These are phyloP conservation scores for Drosophila mimetica DNA, from an alignment of 2,888 invertebrate species.

Conservation along the genomic window DNA sequence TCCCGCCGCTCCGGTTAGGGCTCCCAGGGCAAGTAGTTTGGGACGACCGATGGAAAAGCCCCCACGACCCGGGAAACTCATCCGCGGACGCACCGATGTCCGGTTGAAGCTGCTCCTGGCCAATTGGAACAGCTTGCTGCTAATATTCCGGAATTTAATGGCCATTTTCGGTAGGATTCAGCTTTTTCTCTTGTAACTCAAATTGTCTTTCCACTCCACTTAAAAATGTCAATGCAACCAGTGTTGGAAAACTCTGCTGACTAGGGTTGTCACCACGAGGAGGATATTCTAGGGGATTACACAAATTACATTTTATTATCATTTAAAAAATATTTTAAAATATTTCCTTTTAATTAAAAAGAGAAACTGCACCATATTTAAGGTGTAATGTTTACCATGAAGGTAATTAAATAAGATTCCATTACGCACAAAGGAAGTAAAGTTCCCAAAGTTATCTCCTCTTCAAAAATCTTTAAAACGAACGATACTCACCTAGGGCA, in stretches of 20 bases:
- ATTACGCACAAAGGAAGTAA: too few relatives aligned
- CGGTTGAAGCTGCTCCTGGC: constrained; percentile 11
- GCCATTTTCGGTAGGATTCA: constrained; percentile 38
- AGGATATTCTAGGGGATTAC: neutral
- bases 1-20: constrained; percentile 92
- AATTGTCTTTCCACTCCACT: neutral
- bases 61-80: neutral
- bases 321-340: too few relatives aligned
- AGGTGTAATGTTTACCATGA: too few relatives aligned
- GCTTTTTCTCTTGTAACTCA: neutral
- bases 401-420: too few relatives aligned
- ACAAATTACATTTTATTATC: neutral
- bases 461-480: neutral
- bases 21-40: constrained; percentile 88
- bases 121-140: constrained; percentile 40
- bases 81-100: constrained; percentile 5
- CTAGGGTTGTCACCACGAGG: constrained; percentile 3
- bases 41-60: neutral
- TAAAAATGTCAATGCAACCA: neutral
- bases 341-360: too few relatives aligned
- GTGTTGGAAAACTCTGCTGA: neutral
- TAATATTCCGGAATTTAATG: constrained; percentile 38
- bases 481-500: neutral
- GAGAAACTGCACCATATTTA: too few relatives aligned
- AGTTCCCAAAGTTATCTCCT: too few relatives aligned